Evolutionary conservation across 2,888 invertebrate genomes (phyloP).

Genomic region (Epinotia demarniana): DNA sequence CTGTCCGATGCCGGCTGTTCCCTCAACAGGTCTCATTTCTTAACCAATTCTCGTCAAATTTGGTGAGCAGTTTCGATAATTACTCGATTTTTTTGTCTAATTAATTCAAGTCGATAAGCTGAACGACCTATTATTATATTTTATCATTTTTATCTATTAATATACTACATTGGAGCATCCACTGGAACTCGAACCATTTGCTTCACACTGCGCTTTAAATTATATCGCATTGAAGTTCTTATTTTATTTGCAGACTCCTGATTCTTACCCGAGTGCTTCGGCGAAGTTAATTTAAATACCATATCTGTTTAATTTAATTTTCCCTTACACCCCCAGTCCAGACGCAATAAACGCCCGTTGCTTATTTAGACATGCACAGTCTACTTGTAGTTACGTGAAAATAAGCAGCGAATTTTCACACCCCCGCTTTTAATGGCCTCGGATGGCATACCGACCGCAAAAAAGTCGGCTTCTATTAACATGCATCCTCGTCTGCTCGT

Average conservation of each 20-base stretch:
- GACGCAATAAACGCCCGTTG: slow-evolving; percentile 29
- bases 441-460: slow-evolving; percentile 65
- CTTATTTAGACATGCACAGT: slow-evolving; percentile 44
- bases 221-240: not conserved
- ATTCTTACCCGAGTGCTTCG: not conserved
- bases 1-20: no score
- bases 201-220: not conserved
- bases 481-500: no score
- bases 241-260: not conserved
- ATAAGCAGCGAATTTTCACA: slow-evolving; percentile 81
- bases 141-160: no score
- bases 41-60: no score
- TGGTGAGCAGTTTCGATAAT: no score
- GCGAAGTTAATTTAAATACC: slow-evolving; percentile 15
- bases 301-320: slow-evolving; percentile 27
- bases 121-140: no score
- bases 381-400: slow-evolving; percentile 59
- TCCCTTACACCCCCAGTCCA: slow-evolving; percentile 22
- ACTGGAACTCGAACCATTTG: no score
- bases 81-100: no score
- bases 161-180: no score
- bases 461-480: slow-evolving; percentile 46
- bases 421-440: slow-evolving; percentile 77
- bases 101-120: no score
- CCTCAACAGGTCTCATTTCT: no score